A percentile compares a stretch with the other conserved stretches of the same genome.
These are phyloP conservation scores for Bujurquina vittata DNA, from an alignment of 2,113 vertebrate genomes.

Conservation along the genomic window DNA sequence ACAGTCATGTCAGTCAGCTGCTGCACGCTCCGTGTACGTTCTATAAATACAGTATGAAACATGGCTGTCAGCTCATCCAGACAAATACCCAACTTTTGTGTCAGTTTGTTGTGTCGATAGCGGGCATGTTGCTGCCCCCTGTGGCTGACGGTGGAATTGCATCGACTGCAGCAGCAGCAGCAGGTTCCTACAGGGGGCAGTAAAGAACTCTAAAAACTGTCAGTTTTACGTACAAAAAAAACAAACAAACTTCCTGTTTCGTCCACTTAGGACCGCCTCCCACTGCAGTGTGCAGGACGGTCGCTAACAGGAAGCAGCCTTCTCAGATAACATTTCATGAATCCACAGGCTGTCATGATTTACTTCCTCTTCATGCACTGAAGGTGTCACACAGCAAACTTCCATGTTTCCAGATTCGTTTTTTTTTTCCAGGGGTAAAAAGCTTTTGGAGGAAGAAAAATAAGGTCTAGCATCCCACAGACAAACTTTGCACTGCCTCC, in stretches of 20 bases:
- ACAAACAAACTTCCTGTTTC: background rate
- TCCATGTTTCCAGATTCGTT: background rate
- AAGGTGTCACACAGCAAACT: background rate
- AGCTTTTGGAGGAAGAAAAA: background rate
- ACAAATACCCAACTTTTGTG: background rate
- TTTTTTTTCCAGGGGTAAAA: background rate
- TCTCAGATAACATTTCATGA: background rate
- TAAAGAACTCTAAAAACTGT: background rate
- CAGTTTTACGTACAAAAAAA: background rate
- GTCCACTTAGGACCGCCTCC: background rate
- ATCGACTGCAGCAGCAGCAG: too few species aligned
- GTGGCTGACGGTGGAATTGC: background rate
- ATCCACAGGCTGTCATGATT: background rate
- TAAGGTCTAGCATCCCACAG: background rate
- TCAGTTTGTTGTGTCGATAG: too few species aligned
- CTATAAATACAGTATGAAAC: constrained; percentile 1
- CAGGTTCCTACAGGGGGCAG: background rate
- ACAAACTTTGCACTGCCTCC: background rate
- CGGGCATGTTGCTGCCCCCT: background rate
- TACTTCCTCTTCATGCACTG: background rate
- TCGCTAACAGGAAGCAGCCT: background rate
- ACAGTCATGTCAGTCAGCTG: background rate
- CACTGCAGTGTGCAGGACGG: background rate
- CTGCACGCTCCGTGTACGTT: background rate
- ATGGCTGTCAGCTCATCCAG: background rate